A percentile compares a stretch with the other conserved stretches of the same genome.
phyloP scores from a whole-genome alignment of 2,888 invertebrate genomes.

The Drosophila eohydei region DNA sequence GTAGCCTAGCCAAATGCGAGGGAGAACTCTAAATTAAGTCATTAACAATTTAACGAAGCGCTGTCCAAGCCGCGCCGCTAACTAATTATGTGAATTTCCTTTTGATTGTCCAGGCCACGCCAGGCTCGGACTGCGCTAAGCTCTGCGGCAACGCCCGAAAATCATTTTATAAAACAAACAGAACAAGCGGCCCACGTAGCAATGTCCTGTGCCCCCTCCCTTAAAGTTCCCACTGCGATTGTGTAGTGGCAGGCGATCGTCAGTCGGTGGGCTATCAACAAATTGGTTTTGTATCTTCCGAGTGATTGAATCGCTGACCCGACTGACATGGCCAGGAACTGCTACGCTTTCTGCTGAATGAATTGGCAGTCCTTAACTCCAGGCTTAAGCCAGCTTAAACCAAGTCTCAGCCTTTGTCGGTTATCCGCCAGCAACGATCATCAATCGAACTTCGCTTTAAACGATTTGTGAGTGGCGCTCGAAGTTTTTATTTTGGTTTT shows the following conservation, averaged over 20 bases:
- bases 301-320: constrained; percentile 72
- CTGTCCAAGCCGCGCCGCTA: constrained; percentile 62
- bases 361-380: constrained; percentile 48
- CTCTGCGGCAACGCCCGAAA: constrained; percentile 60
- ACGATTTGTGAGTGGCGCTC: constrained; percentile 72
- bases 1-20: constrained; percentile 48
- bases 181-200: constrained; percentile 59
- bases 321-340: constrained; percentile 29
- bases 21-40: constrained; percentile 76
- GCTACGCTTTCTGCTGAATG: constrained; percentile 57
- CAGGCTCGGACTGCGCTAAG: constrained; percentile 10
- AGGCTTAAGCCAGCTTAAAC: constrained; percentile 51
- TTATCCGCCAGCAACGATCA: constrained; percentile 74
- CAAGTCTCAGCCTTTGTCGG: constrained; percentile 63
- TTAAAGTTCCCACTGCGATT: constrained; percentile 58
- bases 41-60: constrained; percentile 77
- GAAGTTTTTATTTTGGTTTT: constrained; percentile 17
- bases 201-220: constrained; percentile 63
- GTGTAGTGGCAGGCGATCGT: constrained; percentile 62
- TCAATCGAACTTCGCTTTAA: constrained; percentile 73
- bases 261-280: constrained; percentile 71
- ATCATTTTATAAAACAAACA: constrained; percentile 75
- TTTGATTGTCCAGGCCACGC: constrained; percentile 53
- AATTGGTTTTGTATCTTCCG: constrained; percentile 77
- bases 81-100: constrained; percentile 84